Evolutionary conservation across 2,888 invertebrate genomes (phyloP).

Genomic region (Trachelus stipa): DNA sequence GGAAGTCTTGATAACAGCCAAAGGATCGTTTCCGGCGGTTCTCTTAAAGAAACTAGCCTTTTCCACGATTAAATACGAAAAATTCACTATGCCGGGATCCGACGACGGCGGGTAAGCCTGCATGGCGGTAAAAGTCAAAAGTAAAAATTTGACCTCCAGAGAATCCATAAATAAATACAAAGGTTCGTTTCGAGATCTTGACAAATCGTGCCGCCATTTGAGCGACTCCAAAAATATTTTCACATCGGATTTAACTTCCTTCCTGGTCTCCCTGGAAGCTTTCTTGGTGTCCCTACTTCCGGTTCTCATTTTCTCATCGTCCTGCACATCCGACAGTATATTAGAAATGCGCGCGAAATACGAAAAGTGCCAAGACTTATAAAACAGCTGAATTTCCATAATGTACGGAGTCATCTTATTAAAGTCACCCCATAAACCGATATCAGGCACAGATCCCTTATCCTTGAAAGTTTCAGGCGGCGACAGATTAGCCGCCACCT

Average conservation of each 20-base stretch:
- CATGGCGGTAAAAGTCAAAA: constrained; percentile 36
- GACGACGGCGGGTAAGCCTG: background rate
- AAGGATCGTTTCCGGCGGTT: constrained; percentile 7
- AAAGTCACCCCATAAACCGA: constrained; percentile 47
- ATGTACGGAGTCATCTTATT: constrained; percentile 40
- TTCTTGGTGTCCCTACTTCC: constrained; percentile 1
- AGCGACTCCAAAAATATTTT: constrained; percentile 11
- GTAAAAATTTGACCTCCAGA: constrained; percentile 38
- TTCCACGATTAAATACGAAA: constrained; percentile 34
- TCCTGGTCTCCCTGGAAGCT: background rate
- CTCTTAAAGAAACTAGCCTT: constrained; percentile 35
- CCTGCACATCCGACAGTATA: constrained; percentile 7
- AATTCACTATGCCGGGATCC: background rate
- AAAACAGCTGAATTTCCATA: constrained; percentile 40
- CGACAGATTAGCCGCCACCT: background rate
- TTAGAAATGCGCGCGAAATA: constrained; percentile 31
- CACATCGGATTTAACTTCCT: constrained; percentile 7
- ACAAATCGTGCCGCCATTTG: constrained; percentile 26
- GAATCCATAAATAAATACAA: constrained; percentile 50
- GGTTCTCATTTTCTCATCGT: constrained; percentile 7
- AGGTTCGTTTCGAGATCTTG: constrained; percentile 37
- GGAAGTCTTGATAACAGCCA: constrained; percentile 22
- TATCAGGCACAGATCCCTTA: constrained; percentile 13
- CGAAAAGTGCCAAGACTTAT: constrained; percentile 41
- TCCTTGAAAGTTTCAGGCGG: background rate